Percentiles rank a stretch among this genome's conserved stretches.
Conservation (phyloP, 1,140 invertebrate species). For the Rhynchophorus ferrugineus region DNA sequence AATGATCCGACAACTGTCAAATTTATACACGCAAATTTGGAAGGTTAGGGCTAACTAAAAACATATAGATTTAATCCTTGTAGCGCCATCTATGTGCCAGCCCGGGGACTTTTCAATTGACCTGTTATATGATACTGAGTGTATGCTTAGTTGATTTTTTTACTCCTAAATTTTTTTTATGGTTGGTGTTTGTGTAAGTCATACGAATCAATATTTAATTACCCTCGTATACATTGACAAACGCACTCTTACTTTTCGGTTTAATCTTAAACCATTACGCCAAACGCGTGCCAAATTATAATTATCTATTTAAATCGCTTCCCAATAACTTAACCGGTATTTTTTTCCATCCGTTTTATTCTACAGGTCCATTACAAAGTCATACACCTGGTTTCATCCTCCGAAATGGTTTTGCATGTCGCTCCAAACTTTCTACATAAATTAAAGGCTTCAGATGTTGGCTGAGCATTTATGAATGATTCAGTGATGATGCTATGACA, state of each 20-base stretch:
- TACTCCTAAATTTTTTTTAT: too few relatives aligned
- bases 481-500: conserved; percentile 6
- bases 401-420: conserved; percentile 6
- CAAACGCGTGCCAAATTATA: neutral
- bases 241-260: neutral
- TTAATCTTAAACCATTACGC: neutral
- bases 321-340: neutral
- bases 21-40: too few relatives aligned
- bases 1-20: too few relatives aligned
- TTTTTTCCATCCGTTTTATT: conserved; percentile 6
- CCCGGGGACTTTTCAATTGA: too few relatives aligned
- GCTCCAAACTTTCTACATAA: conserved; percentile 11
- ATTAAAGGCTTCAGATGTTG: conserved; percentile 2
- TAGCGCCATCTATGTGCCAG: too few relatives aligned
- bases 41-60: too few relatives aligned
- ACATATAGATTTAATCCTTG: too few relatives aligned
- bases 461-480: neutral
- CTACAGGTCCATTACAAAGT: conserved; percentile 1
- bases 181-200: too few relatives aligned
- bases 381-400: conserved; percentile 2
- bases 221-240: too few relatives aligned
- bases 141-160: too few relatives aligned
- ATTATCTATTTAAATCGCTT: neutral
- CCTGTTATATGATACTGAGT: too few relatives aligned
- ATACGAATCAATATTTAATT: too few relatives aligned